Evolutionary conservation across 2,888 invertebrate species (phyloP), one percentile per base, ranked within the genome.

Genomic region (Ryuthela nishihirai): DNA sequence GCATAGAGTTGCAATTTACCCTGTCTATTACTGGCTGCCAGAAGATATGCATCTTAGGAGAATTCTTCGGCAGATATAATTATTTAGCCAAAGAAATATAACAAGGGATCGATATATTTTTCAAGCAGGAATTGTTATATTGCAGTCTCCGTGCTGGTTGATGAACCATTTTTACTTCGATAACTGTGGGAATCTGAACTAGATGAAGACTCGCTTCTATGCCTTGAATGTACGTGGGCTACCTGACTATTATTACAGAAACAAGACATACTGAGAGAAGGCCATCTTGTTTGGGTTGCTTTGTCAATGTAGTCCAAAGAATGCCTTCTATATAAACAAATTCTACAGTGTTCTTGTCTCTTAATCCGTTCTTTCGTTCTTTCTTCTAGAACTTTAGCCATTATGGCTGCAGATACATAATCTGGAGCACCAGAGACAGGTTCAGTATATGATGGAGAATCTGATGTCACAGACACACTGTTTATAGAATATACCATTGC

Each of bases 301-400:
- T 59, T 49, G 38, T 65, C 64, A 21, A 49, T 46, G 29, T 61
- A 45, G 29, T 54, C 58, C 20, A 59, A 20, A 15, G 46, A 56
- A 21, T 58, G 55, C 29, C 63, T 34, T 20, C 58, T 41, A 20
- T 58, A 53, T 38, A 56, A 49, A 44, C 65, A 65, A n/a, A 54
- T 48, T 18, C 47, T 29, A 32, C 65, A 65, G 9, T 46, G 50
- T 15, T 49, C 47, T 25, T 53, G 50, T 24, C 49, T 62, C 38
- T 43, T 49, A 20, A 2, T 84, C 81, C 46, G 84, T 68, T 90
- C 89, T 40, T 66, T 65, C 29, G 69, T 67, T 59, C 88, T 81
- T 70, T 91, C 90, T 74, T 92, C 88, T 25, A 93, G 78, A 62
- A 91, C 88, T 78, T 91, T 91, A 2, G 91, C 90, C 87, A 92